These are phyloP conservation scores for Myrmecophaga tridactyla DNA, from an alignment of 2,113 vertebrate genomes.

Conservation along the genomic window DNA sequence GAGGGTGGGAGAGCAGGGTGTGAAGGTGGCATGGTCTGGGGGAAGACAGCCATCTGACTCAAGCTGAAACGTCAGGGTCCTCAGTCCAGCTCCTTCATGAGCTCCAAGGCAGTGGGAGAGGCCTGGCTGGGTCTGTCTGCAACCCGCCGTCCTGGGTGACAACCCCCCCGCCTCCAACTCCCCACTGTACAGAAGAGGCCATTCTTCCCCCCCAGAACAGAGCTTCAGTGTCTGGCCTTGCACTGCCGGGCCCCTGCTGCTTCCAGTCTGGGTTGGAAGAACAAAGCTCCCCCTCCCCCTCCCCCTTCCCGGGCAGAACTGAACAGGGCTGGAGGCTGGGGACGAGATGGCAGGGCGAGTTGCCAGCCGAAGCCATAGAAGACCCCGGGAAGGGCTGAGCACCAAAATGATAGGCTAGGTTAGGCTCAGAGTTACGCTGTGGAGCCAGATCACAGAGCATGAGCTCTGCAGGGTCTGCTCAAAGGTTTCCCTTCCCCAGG, in stretches of 20 bases:
- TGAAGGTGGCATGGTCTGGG: not conserved
- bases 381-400: slow-evolving; percentile 42
- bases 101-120: not conserved
- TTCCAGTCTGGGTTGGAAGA: slow-evolving; percentile 76
- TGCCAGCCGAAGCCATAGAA: slow-evolving; percentile 58
- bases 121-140: not conserved
- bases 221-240: slow-evolving; percentile 67
- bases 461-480: not conserved
- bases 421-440: not conserved
- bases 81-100: not conserved
- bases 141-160: slow-evolving; percentile 42
- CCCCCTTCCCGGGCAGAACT: not conserved
- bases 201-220: slow-evolving; percentile 79
- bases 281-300: slow-evolving; percentile 74
- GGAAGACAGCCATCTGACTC: not conserved
- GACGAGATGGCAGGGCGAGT: slow-evolving; percentile 41
- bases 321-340: slow-evolving; percentile 22
- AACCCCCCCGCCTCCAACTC: slow-evolving; percentile 55
- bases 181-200: slow-evolving; percentile 71
- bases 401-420: not conserved
- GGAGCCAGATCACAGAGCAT: not conserved
- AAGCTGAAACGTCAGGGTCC: not conserved
- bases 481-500: not conserved
- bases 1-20: not conserved
- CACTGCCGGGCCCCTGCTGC: slow-evolving; percentile 57